Evolutionary conservation across 1,140 invertebrate genomes (phyloP), one percentile per base, ranked within the genome.

Genomic region (Lethrus apterus): DNA sequence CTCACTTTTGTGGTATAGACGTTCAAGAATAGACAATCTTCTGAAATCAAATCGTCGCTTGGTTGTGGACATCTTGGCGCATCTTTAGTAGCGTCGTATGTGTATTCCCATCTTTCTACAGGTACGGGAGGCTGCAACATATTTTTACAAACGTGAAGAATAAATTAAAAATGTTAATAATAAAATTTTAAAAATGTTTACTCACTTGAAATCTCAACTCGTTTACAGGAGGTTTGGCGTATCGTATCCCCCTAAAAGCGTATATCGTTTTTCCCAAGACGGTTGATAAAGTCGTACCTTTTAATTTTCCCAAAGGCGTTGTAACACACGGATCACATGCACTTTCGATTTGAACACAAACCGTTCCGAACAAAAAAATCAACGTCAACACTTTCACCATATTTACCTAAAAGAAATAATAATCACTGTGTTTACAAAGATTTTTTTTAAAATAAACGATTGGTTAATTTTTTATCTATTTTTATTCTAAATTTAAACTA

Each of bases 11-110:
- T 72, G 0, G 76, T 74, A 56, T 80, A 84, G 11, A 84, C 72
- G 55, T 84, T 84, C 7, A 85, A 51, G 0, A 72, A 65, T 4
- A 88, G 66, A 58, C 84, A 86, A 59, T 88, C 82, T 59, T 88
- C 84, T 31, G 67, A 69, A 31, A 71, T 71, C 3, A 76, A 74
- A 1, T 76, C 75, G 19, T 65, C 57, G 21, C 65, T 58, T 1
- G 56, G 52, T 53, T 66, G 64, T 20, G 64, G 63, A 52, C 64
- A 66, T 19, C 73, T 70, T n/a, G 76, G 73, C 0, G 76, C 76
- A 50, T 80, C 78, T 41, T 68, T 60, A 2, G 71, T 73, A 1
- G 78, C 78, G 59, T 79, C 69, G 23, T 77, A 71, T n/a, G 68
- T 63, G 2, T 62, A 68, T 14, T 76, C 74, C 69, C 80, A 82